Evolutionary conservation across 1,140 invertebrate species (phyloP), one percentile per base, ranked within the genome.

Genomic region (Grapholita molesta): DNA sequence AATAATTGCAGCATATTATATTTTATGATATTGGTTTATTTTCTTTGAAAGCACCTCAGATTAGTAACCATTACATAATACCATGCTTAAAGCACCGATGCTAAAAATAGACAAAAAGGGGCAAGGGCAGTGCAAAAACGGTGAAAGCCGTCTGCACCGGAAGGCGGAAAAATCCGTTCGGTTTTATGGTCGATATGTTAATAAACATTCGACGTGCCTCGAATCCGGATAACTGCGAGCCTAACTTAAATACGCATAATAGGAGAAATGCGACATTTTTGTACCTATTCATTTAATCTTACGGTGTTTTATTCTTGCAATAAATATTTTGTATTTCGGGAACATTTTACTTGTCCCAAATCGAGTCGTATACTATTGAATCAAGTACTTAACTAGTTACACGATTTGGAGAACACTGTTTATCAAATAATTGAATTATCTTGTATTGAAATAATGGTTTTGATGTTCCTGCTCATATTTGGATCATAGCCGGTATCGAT

Each of bases 111-210:
- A 15, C 67, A 67, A 64, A 68, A 61, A 69, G 48, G 53, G 35
- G 68, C 28, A 70, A 64, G 67, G 64, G 57, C 55, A 75, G 55
- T 75, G 70, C 69, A 80, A 82, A 84, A 84, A 73, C 72, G 48
- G 67, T 83, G 75, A 82, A 83, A 77, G 73, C 75, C 73, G 79
- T 79, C 80, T 80, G 76, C 75, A 76, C 69, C 71, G 75, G 73
- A 75, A 77, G 75, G 61, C 70, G 66, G 70, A 85, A 87, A 87
- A 86, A 85, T 82, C 77, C 77, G 76, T 75, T 67, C 79, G 75
- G 82, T 79, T 86, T 85, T 84, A 88, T 84, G 80, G 80, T 77
- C 77, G 81, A 84, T 88, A 89, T 87, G 83, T 89, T 88, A 89
- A 86, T 89, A 84, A 86, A 89, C 78, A 76, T 73, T 70, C 69